Conservation (phyloP, 2,113 vertebrate species). For the Stegostoma tigrinum region DNA sequence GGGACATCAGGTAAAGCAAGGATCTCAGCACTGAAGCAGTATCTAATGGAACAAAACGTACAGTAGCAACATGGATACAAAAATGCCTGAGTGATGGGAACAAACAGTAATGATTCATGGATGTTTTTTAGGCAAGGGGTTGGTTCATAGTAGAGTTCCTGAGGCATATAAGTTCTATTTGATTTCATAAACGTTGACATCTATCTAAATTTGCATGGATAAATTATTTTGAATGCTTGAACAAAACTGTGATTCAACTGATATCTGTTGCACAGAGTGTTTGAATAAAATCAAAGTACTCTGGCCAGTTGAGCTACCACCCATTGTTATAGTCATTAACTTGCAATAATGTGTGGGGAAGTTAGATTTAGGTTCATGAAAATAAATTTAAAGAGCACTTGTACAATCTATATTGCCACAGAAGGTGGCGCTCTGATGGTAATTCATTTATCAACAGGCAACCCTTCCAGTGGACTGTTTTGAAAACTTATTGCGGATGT, state of each 20-base stretch:
- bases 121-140: too few species aligned
- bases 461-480: conserved; percentile 53
- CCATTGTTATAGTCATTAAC: not conserved
- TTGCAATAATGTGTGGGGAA: not conserved
- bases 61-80: too few species aligned
- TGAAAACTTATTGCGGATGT: conserved; percentile 67
- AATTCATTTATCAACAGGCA: conserved; percentile 46
- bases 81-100: too few species aligned
- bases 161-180: not conserved
- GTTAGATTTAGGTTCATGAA: not conserved
- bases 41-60: too few species aligned
- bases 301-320: not conserved
- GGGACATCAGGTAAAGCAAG: too few species aligned
- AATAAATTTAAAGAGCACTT: not conserved
- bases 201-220: not conserved
- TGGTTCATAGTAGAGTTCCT: too few species aligned
- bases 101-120: too few species aligned
- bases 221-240: not conserved
- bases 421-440: conserved; percentile 38
- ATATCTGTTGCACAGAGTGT: not conserved
- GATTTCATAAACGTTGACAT: not conserved
- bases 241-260: not conserved
- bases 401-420: conserved; percentile 25
- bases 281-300: not conserved
- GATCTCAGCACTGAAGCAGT: too few species aligned